Percentiles rank a stretch among this genome's conserved stretches.
phyloP scores from a whole-genome alignment of 2,113 vertebrate species.

The Desmodus rotundus region DNA sequence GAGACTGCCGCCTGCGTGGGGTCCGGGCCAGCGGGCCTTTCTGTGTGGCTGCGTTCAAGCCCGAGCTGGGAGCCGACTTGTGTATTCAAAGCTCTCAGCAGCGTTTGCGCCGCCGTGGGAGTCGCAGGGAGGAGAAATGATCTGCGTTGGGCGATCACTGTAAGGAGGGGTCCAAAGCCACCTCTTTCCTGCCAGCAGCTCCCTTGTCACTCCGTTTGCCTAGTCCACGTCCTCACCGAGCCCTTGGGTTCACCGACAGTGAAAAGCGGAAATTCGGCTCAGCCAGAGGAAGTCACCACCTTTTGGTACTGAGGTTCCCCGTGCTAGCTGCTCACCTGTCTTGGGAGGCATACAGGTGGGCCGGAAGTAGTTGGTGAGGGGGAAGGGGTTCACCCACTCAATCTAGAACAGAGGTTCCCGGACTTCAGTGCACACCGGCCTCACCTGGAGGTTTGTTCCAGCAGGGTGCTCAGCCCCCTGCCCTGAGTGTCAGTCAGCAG shows the following conservation, averaged over 20 bases:
- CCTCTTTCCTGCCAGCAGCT: neutral
- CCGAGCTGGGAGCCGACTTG: rapidly evolving
- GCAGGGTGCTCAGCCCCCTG: rapidly evolving
- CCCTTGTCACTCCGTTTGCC: neutral
- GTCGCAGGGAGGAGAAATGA: neutral
- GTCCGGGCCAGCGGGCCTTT: neutral
- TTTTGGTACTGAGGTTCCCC: rapidly evolving
- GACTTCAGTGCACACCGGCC: rapidly evolving
- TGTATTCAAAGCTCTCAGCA: neutral
- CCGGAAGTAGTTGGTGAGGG: rapidly evolving
- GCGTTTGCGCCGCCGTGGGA: neutral
- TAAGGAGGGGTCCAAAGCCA: constrained; percentile 21
- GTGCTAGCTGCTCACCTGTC: rapidly evolving
- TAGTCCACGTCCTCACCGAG: neutral
- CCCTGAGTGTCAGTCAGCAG: rapidly evolving
- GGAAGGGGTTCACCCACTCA: rapidly evolving
- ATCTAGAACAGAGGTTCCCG: neutral
- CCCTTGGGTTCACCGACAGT: neutral
- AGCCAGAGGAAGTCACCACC: neutral
- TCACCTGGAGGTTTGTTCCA: neutral
- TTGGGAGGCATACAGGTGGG: rapidly evolving
- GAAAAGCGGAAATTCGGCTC: neutral
- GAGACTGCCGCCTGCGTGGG: neutral
- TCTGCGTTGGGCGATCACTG: constrained; percentile 1
- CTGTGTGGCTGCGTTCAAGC: rapidly evolving